Conservation (phyloP, 2,888 invertebrate species). For the Sialis fuliginosa region DNA sequence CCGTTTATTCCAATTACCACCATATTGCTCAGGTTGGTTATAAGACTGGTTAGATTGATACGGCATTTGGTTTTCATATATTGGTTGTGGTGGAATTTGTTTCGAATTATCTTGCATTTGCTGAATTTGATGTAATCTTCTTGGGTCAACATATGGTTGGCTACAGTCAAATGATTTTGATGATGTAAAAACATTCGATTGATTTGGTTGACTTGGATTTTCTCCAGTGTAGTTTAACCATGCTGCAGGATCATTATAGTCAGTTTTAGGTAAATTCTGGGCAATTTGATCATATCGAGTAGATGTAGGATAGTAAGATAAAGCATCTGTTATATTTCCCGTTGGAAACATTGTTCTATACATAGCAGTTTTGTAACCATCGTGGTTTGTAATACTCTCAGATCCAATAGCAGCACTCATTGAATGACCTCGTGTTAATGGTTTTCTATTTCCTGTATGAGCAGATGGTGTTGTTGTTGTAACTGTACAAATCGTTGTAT, state of each 20-base stretch:
- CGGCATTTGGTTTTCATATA: conserved; percentile 10
- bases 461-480: conserved; percentile 19
- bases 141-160: conserved; percentile 19
- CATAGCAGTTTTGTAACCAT: conserved; percentile 42
- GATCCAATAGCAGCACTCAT: conserved; percentile 15
- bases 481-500: conserved; percentile 29
- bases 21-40: conserved; percentile 16
- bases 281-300: conserved; percentile 36
- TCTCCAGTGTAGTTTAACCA: conserved; percentile 31
- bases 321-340: conserved; percentile 57
- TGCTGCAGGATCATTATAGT: conserved; percentile 35
- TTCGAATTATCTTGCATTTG: conserved; percentile 12
- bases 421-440: conserved; percentile 39
- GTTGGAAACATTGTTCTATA: conserved; percentile 52
- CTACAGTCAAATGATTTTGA: conserved; percentile 35
- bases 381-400: conserved; percentile 40
- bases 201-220: conserved; percentile 29
- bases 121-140: conserved; percentile 15
- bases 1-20: conserved; percentile 20
- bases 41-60: conserved; percentile 3
- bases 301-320: conserved; percentile 66
- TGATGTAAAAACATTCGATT: conserved; percentile 39
- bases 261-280: conserved; percentile 33
- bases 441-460: conserved; percentile 22
- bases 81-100: conserved; percentile 13